These are phyloP conservation scores for Psilopsiagon aymara DNA, from an alignment of 2,113 vertebrate genomes.

Conservation along the genomic window DNA sequence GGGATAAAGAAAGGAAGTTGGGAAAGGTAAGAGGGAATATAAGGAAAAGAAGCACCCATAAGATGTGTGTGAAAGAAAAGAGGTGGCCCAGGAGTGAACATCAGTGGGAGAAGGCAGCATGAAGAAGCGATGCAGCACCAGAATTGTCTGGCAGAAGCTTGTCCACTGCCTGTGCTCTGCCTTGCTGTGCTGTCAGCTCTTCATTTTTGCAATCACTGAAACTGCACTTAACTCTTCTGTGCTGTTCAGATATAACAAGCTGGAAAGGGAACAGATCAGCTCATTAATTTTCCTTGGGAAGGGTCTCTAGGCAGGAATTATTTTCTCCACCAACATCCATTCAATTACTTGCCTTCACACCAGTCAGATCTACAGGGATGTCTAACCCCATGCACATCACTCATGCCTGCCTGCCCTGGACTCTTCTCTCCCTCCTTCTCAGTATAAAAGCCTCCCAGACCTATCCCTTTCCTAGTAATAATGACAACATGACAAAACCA, in stretches of 20 bases:
- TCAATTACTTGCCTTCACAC: constrained; percentile 64
- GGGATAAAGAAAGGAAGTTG: background rate
- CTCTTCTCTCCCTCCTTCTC: constrained; percentile 5
- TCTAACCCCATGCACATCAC: constrained; percentile 51
- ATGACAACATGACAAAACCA: constrained; percentile 69
- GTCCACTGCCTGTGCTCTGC: background rate
- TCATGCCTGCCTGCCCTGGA: constrained; percentile 57
- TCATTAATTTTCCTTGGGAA: constrained; percentile 51
- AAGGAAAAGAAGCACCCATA: background rate
- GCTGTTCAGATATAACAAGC: constrained; percentile 36
- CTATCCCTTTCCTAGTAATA: constrained; percentile 50
- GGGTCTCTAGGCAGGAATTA: constrained; percentile 65
- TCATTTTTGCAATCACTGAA: constrained; percentile 26
- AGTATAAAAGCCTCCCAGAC: constrained; percentile 50
- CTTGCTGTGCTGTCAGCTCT: constrained; percentile 8
- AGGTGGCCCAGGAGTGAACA: background rate
- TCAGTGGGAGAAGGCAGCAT: background rate
- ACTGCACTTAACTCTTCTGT: constrained; percentile 12
- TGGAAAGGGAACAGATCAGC: constrained; percentile 34
- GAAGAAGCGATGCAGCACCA: background rate
- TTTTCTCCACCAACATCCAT: constrained; percentile 59
- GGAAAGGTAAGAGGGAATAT: background rate
- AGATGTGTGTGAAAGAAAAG: background rate
- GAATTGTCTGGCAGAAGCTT: background rate
- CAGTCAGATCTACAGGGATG: constrained; percentile 60